phyloP scores from a whole-genome alignment of 2,797 vertebrate genomes.

The Myioborus miniatus region DNA sequence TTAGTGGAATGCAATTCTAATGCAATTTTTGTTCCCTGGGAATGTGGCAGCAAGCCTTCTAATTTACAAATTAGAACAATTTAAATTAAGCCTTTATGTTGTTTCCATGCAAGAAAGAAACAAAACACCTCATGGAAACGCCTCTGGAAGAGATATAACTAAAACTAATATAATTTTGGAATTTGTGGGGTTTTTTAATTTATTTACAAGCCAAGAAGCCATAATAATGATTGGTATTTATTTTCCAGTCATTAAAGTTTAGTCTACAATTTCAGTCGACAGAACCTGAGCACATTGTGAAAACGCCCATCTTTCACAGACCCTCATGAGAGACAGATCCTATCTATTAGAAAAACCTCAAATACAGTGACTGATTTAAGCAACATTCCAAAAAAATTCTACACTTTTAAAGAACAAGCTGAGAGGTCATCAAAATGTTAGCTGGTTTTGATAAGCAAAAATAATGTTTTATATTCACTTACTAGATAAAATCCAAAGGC shows the following conservation, averaged over 20 bases:
- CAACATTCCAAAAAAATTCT: background rate
- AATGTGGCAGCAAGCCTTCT: background rate
- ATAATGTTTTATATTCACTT: background rate
- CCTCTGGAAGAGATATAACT: background rate
- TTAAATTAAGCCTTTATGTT: background rate
- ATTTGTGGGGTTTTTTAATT: background rate
- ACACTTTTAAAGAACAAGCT: background rate
- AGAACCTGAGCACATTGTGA: background rate
- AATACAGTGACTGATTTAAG: background rate
- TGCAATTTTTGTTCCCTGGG: background rate
- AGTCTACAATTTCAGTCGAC: background rate
- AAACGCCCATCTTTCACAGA: background rate
- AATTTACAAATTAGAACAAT: background rate
- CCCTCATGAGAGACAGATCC: background rate
- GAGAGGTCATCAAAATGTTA: background rate
- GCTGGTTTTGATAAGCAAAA: background rate
- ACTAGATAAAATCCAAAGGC: conserved; percentile 21
- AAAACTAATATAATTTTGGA: background rate
- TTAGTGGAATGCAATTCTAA: background rate
- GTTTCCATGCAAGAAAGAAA: background rate
- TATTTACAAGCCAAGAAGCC: background rate
- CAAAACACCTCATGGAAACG: background rate
- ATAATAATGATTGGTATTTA: background rate
- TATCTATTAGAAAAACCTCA: background rate
- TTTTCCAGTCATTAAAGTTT: background rate